Conservation (phyloP, 2,888 invertebrate species). For the Chrysotoxum bicinctum region DNA sequence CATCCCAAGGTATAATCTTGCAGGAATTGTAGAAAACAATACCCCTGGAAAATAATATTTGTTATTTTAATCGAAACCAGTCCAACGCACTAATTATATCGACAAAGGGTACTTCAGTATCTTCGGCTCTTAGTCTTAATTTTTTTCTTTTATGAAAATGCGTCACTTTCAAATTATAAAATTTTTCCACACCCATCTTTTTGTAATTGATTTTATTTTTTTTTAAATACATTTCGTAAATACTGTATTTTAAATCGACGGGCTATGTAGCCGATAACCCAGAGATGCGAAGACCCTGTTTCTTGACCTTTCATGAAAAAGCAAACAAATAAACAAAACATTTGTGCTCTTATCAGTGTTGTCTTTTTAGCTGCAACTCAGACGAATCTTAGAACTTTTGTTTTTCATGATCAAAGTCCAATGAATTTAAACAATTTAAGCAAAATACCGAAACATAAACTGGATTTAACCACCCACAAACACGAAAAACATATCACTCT, state of each 20-base stretch:
- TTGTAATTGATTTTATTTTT: background rate
- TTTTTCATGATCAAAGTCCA: background rate
- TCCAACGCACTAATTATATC: no score
- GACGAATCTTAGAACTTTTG: background rate
- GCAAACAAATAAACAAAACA: background rate
- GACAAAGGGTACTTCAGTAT: no score
- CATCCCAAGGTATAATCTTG: no score
- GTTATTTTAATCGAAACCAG: no score
- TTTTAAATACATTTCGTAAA: background rate
- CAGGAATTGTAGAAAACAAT: no score
- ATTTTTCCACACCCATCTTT: background rate
- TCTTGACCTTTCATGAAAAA: background rate
- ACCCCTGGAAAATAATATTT: no score
- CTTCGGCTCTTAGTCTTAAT: no score
- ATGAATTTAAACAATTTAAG: background rate
- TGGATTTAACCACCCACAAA: background rate
- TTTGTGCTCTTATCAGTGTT: background rate
- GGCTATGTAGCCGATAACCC: background rate
- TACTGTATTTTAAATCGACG: background rate
- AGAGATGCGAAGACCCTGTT: background rate
- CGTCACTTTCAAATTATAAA: no score
- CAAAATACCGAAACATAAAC: background rate
- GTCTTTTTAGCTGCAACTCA: background rate
- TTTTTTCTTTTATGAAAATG: no score
- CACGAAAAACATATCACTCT: no score